phyloP scores from a whole-genome alignment of 1,140 invertebrate genomes.

The Melanaphis sacchari region DNA sequence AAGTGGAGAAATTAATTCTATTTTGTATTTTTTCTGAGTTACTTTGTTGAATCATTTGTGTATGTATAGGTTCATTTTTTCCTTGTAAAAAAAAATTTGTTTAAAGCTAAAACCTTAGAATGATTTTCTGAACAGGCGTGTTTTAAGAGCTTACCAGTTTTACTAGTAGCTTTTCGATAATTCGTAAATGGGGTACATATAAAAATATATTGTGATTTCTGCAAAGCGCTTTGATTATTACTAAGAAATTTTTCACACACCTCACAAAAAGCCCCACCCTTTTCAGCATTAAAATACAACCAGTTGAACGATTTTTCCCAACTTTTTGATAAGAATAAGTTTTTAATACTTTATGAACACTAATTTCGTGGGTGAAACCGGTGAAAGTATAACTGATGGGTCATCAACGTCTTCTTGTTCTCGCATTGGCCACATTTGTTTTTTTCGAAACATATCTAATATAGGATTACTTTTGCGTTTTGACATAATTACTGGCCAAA shows the following conservation, averaged over 20 bases:
- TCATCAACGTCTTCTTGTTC: neutral
- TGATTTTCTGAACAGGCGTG: neutral
- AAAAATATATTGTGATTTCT: neutral
- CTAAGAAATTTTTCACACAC: neutral
- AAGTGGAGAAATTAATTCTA: too few relatives aligned
- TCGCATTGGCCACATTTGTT: too few relatives aligned
- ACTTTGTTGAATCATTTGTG: too few relatives aligned
- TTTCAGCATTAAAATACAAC: neutral
- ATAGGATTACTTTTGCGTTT: neutral
- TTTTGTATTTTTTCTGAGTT: too few relatives aligned
- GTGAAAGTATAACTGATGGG: neutral
- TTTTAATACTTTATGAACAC: neutral
- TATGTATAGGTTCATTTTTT: neutral
- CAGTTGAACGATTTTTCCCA: neutral
- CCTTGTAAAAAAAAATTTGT: neutral
- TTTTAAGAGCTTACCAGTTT: neutral
- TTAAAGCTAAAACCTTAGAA: neutral
- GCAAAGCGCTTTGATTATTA: neutral
- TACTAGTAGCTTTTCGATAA: neutral
- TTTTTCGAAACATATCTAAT: neutral
- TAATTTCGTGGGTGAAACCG: neutral
- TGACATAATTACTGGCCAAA: neutral
- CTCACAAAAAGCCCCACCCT: neutral
- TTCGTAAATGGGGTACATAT: neutral
- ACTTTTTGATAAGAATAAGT: neutral